A percentile compares a stretch with the other conserved stretches of the same genome.
phyloP scores from a whole-genome alignment of 2,888 invertebrate genomes.

The Dasysyrphus tricinctus region DNA sequence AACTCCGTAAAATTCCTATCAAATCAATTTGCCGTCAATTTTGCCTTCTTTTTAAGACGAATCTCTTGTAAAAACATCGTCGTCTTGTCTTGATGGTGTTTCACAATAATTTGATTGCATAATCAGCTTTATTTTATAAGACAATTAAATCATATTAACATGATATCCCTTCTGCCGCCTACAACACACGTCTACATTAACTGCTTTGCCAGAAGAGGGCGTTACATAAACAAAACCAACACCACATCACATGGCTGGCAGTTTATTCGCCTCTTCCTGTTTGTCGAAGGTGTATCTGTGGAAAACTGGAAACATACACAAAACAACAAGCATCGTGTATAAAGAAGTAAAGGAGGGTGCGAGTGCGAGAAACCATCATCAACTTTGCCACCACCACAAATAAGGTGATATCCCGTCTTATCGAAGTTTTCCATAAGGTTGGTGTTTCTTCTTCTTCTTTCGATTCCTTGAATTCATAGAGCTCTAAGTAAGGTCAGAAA shows the following conservation, averaged over 20 bases:
- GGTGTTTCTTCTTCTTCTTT: not conserved
- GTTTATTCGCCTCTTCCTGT: not conserved
- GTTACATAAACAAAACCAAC: conserved; percentile 15
- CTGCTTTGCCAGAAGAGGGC: not conserved
- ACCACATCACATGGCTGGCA: not conserved
- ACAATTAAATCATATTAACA: conserved; percentile 66
- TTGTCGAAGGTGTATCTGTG: not conserved
- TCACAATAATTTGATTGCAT: conserved; percentile 66
- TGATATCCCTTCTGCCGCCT: conserved; percentile 52
- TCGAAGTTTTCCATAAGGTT: conserved; percentile 50
- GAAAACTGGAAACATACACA: conserved; percentile 3
- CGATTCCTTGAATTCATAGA: not conserved
- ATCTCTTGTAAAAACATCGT: too few species aligned
- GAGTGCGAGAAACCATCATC: not conserved
- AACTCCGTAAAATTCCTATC: not conserved
- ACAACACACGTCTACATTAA: conserved; percentile 49
- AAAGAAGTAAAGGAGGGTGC: not conserved
- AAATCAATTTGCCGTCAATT: conserved; percentile 11
- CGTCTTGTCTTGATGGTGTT: conserved; percentile 12
- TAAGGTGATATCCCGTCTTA: conserved; percentile 44
- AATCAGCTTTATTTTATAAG: conserved; percentile 70
- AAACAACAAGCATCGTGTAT: not conserved
- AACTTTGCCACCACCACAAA: conserved; percentile 16
- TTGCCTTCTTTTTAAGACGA: not conserved
- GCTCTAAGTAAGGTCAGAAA: conserved; percentile 25